A percentile compares a stretch with the other conserved stretches of the same genome.
Conservation (phyloP, 2,797 vertebrate genomes). For the Cossypha dichroa region DNA sequence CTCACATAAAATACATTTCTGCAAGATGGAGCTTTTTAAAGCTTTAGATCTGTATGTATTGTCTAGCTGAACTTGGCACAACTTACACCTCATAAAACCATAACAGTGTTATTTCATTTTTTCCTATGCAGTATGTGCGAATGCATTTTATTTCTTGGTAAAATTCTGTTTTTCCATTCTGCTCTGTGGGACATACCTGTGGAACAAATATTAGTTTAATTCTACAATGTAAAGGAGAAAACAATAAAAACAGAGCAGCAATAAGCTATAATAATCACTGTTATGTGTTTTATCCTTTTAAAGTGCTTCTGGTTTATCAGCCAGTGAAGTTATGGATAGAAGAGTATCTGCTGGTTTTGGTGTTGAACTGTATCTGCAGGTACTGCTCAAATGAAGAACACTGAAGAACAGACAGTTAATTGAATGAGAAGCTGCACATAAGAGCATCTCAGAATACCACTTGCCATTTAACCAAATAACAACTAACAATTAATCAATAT, state of each 20-base stretch:
- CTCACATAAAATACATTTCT: background rate
- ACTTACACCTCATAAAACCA: conserved; percentile 20
- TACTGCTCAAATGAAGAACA: background rate
- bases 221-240: background rate
- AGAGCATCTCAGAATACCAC: background rate
- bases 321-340: background rate
- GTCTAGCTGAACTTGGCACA: background rate
- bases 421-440: background rate
- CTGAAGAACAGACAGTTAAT: background rate
- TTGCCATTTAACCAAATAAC: background rate
- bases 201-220: conserved; percentile 21
- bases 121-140: background rate
- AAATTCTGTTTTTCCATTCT: conserved; percentile 32
- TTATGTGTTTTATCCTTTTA: background rate
- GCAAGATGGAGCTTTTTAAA: background rate
- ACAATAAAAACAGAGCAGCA: background rate
- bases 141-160: background rate
- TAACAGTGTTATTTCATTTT: conserved; percentile 5
- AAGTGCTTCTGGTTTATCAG: background rate
- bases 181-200: background rate
- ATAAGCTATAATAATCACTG: background rate
- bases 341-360: background rate
- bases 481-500: background rate
- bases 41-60: background rate
- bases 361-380: background rate